These are phyloP conservation scores for Leptinotarsa undecemlineata DNA, from an alignment of 1,140 invertebrate genomes.

Conservation along the genomic window DNA sequence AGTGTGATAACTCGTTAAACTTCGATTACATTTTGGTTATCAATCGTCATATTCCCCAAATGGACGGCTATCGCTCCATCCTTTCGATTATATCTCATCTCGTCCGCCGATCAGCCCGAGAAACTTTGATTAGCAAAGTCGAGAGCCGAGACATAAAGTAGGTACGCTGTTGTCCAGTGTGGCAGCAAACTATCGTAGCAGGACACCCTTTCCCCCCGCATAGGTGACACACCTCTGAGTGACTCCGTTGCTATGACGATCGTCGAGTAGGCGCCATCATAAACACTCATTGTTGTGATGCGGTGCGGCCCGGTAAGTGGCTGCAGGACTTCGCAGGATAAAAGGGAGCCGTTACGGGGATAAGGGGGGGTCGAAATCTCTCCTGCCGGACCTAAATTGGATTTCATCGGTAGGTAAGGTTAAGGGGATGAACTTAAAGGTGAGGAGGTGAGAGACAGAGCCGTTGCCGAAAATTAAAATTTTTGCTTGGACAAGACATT, in stretches of 20 bases:
- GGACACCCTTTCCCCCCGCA: slow-evolving; percentile 24
- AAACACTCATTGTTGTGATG: slow-evolving; percentile 57
- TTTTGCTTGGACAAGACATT: not conserved
- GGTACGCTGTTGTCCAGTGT: not conserved
- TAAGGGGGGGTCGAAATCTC: slow-evolving; percentile 28
- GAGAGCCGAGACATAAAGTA: not conserved
- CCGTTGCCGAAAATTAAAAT: not conserved
- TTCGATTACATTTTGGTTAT: no score
- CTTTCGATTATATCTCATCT: not conserved
- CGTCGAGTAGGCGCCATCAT: slow-evolving; percentile 56
- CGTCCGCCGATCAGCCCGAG: not conserved
- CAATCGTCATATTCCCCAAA: no score
- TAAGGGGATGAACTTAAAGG: not conserved
- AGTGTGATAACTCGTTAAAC: no score
- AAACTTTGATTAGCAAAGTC: slow-evolving; percentile 1
- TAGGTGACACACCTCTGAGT: slow-evolving; percentile 48
- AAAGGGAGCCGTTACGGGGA: slow-evolving; percentile 20
- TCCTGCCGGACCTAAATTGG: slow-evolving; percentile 49
- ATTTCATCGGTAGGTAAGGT: slow-evolving; percentile 45
- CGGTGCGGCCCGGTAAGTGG: slow-evolving; percentile 50
- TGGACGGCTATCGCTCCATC: no score
- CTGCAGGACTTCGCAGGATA: slow-evolving; percentile 46
- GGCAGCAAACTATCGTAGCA: slow-evolving; percentile 4
- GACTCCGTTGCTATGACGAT: slow-evolving; percentile 53
- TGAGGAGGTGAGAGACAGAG: not conserved